Base-by-base conservation (phyloP, 1,140 invertebrate genomes). In the Drosophila bocki region DNA sequence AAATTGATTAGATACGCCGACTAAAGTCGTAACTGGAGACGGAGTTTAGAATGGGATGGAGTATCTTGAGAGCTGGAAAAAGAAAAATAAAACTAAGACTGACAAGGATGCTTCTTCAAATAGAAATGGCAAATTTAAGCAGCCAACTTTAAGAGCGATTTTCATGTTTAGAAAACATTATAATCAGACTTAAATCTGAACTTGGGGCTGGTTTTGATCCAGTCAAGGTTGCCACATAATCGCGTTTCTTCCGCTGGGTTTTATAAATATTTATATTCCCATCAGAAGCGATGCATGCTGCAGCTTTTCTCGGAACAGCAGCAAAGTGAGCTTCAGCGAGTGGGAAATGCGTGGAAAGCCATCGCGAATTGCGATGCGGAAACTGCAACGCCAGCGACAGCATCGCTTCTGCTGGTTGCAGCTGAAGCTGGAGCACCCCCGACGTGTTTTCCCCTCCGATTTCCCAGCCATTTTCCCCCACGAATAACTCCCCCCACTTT, bases 341-440 rank as follows among this genome's bases (percentile, higher is more conserved):
- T 50, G 44, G 35, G 35, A 41, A 45, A 50, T 62, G 78, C 82
- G 64, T 65, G 69, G 72, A 65, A 88, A 84, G 74, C 59, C 62
- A 75, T 53, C 78, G 84, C 78, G 84, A 83, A 81, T 78, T 69
- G 84, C 79, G 80, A 78, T 76, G 85, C 75, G 68, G 82, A 78
- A 71, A 74, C 56, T 78, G 72, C 75, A 47, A 51, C 33, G 47
- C 47, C 47, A 53, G 47, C 47, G 65, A 56, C 59, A 54, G 68
- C 57, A 37, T 35, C 39, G 51, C 65, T 71, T 59, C 47, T 63
- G 69, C 69, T 72, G 57, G 54, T 78, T 78, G 82, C 71, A 65
- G 50, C 62, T 71, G 68, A 75, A 74, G 77, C 70, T 19, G 32
- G 15, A 12, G 0, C 3, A 37, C 26, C 33, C 44, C 65, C 47